These are phyloP conservation scores for Halisarca cf. caerulea DNA, from an alignment of 37 sponge, comb jelly and placozoan species.

Conservation along the genomic window DNA sequence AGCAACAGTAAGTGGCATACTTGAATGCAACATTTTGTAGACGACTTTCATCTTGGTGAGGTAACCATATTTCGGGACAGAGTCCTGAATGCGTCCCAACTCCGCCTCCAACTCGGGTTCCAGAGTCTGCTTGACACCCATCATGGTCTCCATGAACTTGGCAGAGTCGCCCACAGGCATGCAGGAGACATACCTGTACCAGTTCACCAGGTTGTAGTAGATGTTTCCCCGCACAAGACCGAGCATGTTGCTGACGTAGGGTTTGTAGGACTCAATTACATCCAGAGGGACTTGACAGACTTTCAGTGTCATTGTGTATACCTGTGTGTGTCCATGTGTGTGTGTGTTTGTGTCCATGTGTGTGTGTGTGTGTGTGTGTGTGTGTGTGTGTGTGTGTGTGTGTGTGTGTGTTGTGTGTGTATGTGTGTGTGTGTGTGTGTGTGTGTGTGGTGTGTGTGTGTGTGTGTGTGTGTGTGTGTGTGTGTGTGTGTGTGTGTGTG, in stretches of 20 bases:
- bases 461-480: too few species aligned
- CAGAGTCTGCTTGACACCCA: slow-evolving; percentile 89
- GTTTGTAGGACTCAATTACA: slow-evolving; percentile 48
- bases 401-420: too few species aligned
- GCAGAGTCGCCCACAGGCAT: slow-evolving; percentile 76
- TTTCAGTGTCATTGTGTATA: slow-evolving; percentile 69
- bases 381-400: too few species aligned
- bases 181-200: slow-evolving; percentile 81
- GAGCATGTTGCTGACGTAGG: slow-evolving; percentile 80
- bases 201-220: slow-evolving; percentile 89
- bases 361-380: too few species aligned
- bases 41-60: slow-evolving; percentile 68
- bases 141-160: slow-evolving; percentile 89
- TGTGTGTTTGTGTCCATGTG: too few species aligned
- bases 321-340: too few species aligned
- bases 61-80: slow-evolving; percentile 67
- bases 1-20: background rate
- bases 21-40: background rate
- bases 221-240: slow-evolving; percentile 85
- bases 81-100: slow-evolving; percentile 54
- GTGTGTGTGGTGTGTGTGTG: too few species aligned
- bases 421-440: too few species aligned
- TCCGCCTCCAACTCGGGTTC: slow-evolving; percentile 73
- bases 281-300: slow-evolving; percentile 65
- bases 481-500: too few species aligned